Evolutionary conservation across 2,888 invertebrate species (phyloP).

Genomic region (Tinea pellionella): DNA sequence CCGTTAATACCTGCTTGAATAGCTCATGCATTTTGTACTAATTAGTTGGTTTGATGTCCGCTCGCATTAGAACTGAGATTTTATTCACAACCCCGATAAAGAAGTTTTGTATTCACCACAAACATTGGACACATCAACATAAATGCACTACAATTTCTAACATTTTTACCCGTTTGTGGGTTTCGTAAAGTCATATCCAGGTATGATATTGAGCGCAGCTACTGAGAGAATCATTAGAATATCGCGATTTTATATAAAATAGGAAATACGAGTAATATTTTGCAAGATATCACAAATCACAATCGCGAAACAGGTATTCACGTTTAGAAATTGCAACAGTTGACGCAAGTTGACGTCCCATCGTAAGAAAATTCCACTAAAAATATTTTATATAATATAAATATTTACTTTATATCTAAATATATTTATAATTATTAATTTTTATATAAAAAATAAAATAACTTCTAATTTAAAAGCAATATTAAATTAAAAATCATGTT

Average conservation of each 20-base stretch:
- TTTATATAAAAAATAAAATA: too few species aligned
- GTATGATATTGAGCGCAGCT: neutral
- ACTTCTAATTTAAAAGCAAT: too few species aligned
- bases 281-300: constrained; percentile 17
- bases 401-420: too few species aligned
- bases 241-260: neutral
- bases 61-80: neutral
- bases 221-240: neutral
- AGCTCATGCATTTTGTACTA: constrained; percentile 84
- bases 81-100: constrained; percentile 7
- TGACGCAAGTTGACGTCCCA: constrained; percentile 15
- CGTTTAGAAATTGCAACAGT: constrained; percentile 26
- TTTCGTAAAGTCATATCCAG: neutral
- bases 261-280: neutral
- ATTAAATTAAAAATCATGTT: too few species aligned
- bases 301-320: constrained; percentile 23
- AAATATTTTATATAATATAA: neutral
- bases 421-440: too few species aligned
- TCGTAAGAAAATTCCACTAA: neutral
- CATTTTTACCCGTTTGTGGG: neutral
- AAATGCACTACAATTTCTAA: neutral
- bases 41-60: neutral
- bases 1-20: constrained; percentile 89
- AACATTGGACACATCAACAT: constrained; percentile 33
- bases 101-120: constrained; percentile 15